Evolutionary conservation across 1,140 invertebrate genomes (phyloP).

Genomic region (Cydia splendana): DNA sequence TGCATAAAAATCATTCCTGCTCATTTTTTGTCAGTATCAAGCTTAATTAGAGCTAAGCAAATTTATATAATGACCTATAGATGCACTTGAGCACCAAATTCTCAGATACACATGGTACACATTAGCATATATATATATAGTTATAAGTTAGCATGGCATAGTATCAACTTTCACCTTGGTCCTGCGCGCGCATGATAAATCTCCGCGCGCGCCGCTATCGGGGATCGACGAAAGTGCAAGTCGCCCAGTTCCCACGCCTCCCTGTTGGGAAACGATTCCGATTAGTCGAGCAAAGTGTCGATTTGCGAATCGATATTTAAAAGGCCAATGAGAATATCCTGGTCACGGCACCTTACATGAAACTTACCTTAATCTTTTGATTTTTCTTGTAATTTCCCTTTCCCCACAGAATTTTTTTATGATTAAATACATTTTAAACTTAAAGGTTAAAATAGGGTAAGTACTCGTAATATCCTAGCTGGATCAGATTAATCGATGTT

Average conservation of each 20-base stretch:
- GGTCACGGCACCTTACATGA: not conserved
- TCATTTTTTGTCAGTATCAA: not conserved
- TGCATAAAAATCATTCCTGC: not conserved
- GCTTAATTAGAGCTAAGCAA: not conserved
- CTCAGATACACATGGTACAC: not conserved
- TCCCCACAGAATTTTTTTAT: not conserved
- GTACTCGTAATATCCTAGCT: no score
- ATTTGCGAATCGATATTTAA: not conserved
- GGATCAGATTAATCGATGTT: no score
- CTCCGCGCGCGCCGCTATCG: constrained; percentile 28
- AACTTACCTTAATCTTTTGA: not conserved
- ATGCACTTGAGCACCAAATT: not conserved
- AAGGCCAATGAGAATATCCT: not conserved
- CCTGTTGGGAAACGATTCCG: constrained; percentile 30
- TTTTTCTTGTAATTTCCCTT: not conserved
- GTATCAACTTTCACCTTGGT: constrained; percentile 48
- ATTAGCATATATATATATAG: not conserved
- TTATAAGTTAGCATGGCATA: not conserved
- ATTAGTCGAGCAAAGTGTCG: not conserved
- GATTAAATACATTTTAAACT: no score
- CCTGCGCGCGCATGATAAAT: constrained; percentile 38
- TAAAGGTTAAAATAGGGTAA: no score
- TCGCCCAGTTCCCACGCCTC: constrained; percentile 70
- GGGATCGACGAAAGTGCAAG: constrained; percentile 66
- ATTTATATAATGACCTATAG: not conserved